phyloP scores from a whole-genome alignment of 2,113 vertebrate species.

The Noturus placidus region DNA sequence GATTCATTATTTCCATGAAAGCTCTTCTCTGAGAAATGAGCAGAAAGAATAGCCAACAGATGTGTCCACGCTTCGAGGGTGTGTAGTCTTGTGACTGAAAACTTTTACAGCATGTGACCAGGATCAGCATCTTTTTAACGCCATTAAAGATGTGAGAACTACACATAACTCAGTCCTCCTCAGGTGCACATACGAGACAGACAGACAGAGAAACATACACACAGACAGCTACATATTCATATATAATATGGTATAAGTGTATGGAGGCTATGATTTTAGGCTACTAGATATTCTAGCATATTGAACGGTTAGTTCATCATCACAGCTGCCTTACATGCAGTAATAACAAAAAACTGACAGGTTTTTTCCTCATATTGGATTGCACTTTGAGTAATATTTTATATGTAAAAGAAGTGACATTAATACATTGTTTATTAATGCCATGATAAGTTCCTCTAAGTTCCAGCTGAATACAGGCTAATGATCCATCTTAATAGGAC shows the following conservation, averaged over 20 bases:
- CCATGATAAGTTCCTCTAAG: background rate
- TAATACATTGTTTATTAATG: background rate
- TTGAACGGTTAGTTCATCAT: background rate
- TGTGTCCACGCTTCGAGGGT: conserved; percentile 30
- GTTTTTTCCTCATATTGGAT: too few relatives aligned
- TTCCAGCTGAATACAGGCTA: conserved; percentile 4
- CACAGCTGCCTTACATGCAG: background rate
- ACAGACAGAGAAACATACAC: background rate
- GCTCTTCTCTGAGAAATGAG: conserved; percentile 41
- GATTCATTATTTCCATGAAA: conserved; percentile 47
- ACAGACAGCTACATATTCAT: background rate
- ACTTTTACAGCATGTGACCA: conserved; percentile 13
- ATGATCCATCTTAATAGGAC: conserved; percentile 31
- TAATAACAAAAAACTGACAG: background rate
- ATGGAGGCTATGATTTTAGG: background rate
- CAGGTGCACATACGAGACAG: background rate
- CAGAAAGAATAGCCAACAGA: conserved; percentile 49
- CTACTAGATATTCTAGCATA: background rate
- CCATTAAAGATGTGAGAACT: background rate
- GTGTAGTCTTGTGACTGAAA: conserved; percentile 15
- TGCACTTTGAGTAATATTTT: background rate
- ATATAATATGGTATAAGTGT: background rate
- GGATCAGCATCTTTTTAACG: conserved; percentile 6
- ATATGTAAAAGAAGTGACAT: background rate
- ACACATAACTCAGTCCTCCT: background rate